Evolutionary conservation across 2,888 invertebrate species (phyloP).

Genomic region (Rhingia rostrata): DNA sequence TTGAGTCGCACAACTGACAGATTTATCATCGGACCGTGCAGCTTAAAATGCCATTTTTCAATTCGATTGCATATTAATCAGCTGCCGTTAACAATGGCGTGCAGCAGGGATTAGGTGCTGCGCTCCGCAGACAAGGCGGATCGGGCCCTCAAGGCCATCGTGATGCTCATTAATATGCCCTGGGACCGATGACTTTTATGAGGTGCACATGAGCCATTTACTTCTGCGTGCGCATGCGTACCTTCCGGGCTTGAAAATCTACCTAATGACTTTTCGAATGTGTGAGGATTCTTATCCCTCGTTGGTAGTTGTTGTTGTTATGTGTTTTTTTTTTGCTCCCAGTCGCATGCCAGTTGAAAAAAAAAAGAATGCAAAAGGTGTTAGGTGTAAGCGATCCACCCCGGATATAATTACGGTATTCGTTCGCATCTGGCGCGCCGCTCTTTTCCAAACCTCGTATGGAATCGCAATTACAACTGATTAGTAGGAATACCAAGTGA

Average conservation of each 20-base stretch:
- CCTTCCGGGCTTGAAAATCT: conserved; percentile 43
- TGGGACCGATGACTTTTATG: conserved; percentile 65
- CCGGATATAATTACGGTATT: conserved; percentile 23
- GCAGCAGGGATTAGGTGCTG: conserved; percentile 28
- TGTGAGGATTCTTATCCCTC: conserved; percentile 58
- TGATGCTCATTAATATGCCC: conserved; percentile 72
- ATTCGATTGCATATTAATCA: conserved; percentile 73
- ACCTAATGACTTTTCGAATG: conserved; percentile 59
- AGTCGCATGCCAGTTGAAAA: conserved; percentile 26
- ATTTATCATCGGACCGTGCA: conserved; percentile 68
- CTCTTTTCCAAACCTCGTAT: conserved; percentile 23
- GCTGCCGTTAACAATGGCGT: conserved; percentile 55
- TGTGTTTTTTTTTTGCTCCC: no score
- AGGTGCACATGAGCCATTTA: conserved; percentile 58
- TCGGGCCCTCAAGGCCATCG: conserved; percentile 71
- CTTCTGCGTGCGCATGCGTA: conserved; percentile 50
- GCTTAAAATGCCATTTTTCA: conserved; percentile 72
- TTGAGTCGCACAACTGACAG: conserved; percentile 47
- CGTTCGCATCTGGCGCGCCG: background rate
- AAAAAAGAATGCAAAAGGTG: conserved; percentile 30
- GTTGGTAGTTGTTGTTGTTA: no score
- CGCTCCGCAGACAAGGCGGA: conserved; percentile 11
- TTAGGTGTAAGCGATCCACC: conserved; percentile 57
- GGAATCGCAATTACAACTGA: conserved; percentile 74
- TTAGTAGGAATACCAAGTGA: conserved; percentile 67